Evolutionary conservation across 2,888 invertebrate species (phyloP).

Genomic region (Hyles lineata): DNA sequence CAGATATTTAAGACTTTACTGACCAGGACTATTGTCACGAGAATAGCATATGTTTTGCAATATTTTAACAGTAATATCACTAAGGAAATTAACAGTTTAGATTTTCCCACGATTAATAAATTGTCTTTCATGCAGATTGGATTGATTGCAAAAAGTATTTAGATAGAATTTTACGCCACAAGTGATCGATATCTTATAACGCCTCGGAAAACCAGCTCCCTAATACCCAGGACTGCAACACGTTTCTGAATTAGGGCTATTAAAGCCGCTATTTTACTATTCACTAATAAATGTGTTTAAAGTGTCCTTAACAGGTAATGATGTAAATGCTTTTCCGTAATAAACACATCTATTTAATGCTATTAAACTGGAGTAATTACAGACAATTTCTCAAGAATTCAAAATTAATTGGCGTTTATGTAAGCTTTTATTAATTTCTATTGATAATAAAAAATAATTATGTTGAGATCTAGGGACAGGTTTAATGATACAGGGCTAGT

Average conservation of each 20-base stretch:
- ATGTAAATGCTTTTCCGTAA: conserved; percentile 26
- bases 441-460: conserved; percentile 5
- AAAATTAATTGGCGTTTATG: background rate
- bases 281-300: conserved; percentile 23
- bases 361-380: conserved; percentile 5
- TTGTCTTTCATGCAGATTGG: background rate
- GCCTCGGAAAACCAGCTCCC: background rate
- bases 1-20: background rate
- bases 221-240: conserved; percentile 3
- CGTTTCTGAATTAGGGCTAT: conserved; percentile 20
- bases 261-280: conserved; percentile 9
- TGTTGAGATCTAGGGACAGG: background rate
- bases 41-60: background rate
- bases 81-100: background rate
- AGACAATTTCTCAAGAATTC: conserved; percentile 1
- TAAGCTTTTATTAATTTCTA: conserved; percentile 19
- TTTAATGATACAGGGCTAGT: background rate
- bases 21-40: background rate
- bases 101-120: background rate
- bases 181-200: conserved; percentile 10
- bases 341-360: conserved; percentile 26
- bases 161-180: background rate
- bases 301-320: conserved; percentile 23
- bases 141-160: background rate
- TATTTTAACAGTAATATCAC: too few species aligned